phyloP scores from a whole-genome alignment of 1,140 invertebrate genomes.

The Eueides isabella region DNA sequence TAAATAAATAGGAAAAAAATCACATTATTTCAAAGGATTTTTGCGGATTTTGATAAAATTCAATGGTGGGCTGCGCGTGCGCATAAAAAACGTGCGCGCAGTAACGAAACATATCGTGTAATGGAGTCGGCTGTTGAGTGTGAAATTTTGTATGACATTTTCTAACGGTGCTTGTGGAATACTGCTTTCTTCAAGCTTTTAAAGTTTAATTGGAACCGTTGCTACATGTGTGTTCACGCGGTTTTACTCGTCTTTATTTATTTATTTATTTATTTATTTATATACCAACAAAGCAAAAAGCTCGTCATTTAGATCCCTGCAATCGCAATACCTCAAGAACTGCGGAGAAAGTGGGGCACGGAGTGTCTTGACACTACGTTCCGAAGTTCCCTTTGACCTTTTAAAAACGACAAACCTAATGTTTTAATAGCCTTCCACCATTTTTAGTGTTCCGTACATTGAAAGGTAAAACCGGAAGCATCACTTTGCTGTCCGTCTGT shows the following conservation, averaged over 20 bases:
- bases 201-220: constrained; percentile 7
- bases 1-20: background rate
- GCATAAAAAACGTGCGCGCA: constrained; percentile 4
- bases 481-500: no score
- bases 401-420: no score
- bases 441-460: no score
- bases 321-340: no score
- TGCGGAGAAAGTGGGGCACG: no score
- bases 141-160: constrained; percentile 11
- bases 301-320: no score
- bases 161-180: constrained; percentile 4
- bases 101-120: constrained; percentile 10
- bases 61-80: background rate
- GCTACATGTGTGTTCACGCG: background rate
- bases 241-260: background rate
- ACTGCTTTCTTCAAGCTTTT: constrained; percentile 8
- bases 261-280: no score
- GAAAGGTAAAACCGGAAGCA: no score
- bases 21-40: constrained; percentile 1
- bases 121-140: background rate
- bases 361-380: no score
- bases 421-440: no score
- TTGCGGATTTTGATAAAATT: background rate
- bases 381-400: no score
- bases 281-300: no score